Conservation (phyloP, 2,113 vertebrate genomes). For the Neodontobutis hainanensis region DNA sequence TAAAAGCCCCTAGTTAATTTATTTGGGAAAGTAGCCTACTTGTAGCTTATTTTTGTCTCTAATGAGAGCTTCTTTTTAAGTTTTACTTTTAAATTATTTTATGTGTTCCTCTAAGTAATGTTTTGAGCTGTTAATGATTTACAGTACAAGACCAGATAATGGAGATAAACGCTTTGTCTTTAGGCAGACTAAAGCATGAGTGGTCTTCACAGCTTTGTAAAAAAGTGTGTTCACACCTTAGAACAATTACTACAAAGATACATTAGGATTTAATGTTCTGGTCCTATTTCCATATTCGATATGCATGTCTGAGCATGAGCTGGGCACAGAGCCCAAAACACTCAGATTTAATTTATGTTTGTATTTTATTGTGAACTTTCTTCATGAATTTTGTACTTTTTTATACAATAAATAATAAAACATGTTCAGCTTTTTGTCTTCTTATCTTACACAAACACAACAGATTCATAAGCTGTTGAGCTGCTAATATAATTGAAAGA, state of each 20-base stretch:
- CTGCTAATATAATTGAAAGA: too few species aligned
- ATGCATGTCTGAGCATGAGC: too few species aligned
- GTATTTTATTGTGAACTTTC: constrained; percentile 70
- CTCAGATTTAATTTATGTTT: too few species aligned
- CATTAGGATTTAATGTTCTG: too few species aligned
- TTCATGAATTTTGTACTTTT: constrained; percentile 77
- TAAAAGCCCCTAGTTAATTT: constrained; percentile 37
- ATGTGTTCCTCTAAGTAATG: constrained; percentile 45
- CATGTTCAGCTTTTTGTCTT: constrained; percentile 15
- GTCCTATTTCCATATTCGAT: too few species aligned
- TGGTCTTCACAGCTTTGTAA: too few species aligned
- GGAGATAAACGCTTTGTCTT: background rate
- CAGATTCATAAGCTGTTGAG: too few species aligned
- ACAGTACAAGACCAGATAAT: background rate
- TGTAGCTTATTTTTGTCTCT: constrained; percentile 43
- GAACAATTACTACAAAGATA: too few species aligned
- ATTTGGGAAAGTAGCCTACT: constrained; percentile 56
- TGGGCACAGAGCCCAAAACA: too few species aligned
- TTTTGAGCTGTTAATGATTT: constrained; percentile 34
- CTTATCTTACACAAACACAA: background rate
- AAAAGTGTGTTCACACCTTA: too few species aligned
- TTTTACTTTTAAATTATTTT: constrained; percentile 45
- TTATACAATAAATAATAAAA: constrained; percentile 77
- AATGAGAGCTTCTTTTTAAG: constrained; percentile 12
- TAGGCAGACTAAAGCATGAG: too few species aligned